phyloP scores from a whole-genome alignment of 2,797 vertebrate genomes.

The Phrynocephalus forsythii region DNA sequence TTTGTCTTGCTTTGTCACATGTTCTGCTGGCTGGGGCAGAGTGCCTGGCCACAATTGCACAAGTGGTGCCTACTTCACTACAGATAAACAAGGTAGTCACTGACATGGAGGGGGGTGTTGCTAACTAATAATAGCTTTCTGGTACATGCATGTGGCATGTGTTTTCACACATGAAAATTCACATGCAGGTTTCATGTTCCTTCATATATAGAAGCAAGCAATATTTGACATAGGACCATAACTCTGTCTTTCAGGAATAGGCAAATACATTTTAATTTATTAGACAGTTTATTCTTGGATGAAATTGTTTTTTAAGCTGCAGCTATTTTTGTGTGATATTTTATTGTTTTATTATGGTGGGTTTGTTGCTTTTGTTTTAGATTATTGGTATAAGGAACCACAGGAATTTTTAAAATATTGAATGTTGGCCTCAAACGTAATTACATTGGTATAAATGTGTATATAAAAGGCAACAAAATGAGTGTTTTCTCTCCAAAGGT shows the following conservation, averaged over 20 bases:
- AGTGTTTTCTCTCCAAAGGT: background rate
- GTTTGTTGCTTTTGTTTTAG: background rate
- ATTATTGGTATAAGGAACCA: background rate
- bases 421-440: background rate
- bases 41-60: background rate
- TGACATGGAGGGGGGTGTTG: background rate
- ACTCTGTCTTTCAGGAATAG: background rate
- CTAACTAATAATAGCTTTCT: background rate
- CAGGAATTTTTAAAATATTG: background rate
- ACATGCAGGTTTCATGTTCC: background rate
- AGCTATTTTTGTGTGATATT: background rate
- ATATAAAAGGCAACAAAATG: background rate
- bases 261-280: background rate
- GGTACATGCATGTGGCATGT: too few relatives aligned
- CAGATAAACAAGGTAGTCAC: background rate
- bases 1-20: background rate
- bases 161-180: background rate
- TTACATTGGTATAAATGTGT: background rate
- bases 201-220: background rate
- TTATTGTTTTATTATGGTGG: background rate
- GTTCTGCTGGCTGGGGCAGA: background rate
- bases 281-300: background rate
- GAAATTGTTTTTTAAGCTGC: background rate
- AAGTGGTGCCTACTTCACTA: background rate
- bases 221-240: background rate